Conservation (phyloP, 2,797 vertebrate species). For the Loriculus beryllinus region DNA sequence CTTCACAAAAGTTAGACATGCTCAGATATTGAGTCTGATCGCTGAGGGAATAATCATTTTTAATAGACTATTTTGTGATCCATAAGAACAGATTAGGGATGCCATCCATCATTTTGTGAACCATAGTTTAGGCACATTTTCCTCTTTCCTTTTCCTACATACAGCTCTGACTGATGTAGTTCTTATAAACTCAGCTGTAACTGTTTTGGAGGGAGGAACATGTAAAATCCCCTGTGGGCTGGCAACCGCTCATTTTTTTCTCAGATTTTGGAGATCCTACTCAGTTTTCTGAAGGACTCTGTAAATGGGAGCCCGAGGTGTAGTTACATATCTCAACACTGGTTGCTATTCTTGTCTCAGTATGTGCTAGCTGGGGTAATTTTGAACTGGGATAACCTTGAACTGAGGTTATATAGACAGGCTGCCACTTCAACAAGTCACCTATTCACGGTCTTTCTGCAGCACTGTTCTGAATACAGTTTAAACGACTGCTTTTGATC, state of each 20-base stretch:
- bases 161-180: neutral
- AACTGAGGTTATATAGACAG: neutral
- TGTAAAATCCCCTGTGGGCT: neutral
- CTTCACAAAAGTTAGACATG: neutral
- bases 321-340: neutral
- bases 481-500: conserved; percentile 21
- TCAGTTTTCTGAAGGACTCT: neutral
- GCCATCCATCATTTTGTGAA: neutral
- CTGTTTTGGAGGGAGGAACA: neutral
- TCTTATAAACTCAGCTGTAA: neutral
- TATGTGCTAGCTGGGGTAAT: neutral
- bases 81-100: neutral
- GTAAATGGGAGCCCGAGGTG: neutral
- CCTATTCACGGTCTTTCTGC: neutral
- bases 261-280: neutral
- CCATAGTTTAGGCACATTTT: neutral
- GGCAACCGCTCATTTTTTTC: neutral
- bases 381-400: neutral
- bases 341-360: neutral
- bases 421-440: neutral
- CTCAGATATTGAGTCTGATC: neutral
- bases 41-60: neutral
- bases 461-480: neutral
- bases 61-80: neutral
- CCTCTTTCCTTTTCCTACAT: neutral